Conservation (phyloP, 1,140 invertebrate genomes). For the Chelonus insularis region DNA sequence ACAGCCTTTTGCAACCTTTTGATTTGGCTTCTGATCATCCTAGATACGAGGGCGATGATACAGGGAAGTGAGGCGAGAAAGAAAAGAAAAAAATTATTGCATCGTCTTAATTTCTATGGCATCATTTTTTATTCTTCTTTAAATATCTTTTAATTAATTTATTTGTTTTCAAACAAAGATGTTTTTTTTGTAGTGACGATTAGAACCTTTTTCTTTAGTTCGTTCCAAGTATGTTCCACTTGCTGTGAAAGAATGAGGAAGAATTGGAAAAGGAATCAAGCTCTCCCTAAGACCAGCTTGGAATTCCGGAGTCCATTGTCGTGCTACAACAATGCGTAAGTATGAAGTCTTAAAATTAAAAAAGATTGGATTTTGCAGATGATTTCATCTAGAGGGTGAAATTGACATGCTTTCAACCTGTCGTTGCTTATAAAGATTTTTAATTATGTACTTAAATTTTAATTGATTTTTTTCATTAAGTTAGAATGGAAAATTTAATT, state of each 20-base stretch:
- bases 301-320: constrained; percentile 6
- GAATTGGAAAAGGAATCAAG: constrained; percentile 8
- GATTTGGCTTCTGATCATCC: constrained; percentile 5
- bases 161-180: neutral
- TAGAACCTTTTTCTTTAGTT: neutral
- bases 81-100: neutral
- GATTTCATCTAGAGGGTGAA: neutral
- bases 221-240: neutral
- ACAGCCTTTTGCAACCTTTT: neutral
- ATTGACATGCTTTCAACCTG: neutral
- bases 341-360: constrained; percentile 3
- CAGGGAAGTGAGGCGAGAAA: neutral
- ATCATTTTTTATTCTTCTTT: neutral
- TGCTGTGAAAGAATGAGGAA: neutral
- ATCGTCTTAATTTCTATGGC: neutral
- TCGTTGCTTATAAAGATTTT: too few relatives aligned
- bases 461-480: too few relatives aligned
- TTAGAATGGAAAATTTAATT: too few relatives aligned
- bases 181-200: neutral
- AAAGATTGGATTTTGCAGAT: constrained; percentile 11
- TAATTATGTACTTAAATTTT: too few relatives aligned
- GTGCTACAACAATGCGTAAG: constrained; percentile 14
- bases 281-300: neutral
- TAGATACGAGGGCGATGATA: neutral
- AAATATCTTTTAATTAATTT: neutral